These are phyloP conservation scores for Chymomyza procnemis DNA, from an alignment of 2,888 invertebrate genomes.

Conservation along the genomic window DNA sequence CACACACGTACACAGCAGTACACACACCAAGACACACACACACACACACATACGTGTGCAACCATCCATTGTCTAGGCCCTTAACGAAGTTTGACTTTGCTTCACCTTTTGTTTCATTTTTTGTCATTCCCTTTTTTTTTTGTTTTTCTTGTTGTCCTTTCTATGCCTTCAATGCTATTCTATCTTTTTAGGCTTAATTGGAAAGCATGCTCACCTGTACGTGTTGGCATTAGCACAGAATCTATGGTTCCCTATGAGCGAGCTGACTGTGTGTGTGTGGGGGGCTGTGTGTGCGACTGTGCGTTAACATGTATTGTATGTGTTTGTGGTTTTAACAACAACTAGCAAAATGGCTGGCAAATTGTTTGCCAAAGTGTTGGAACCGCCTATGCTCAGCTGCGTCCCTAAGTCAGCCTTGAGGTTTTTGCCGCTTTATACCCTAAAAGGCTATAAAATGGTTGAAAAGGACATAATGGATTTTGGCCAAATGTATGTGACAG, in stretches of 20 bases:
- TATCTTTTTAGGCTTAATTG: constrained; percentile 61
- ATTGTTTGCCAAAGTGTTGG: not conserved
- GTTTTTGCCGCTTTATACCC: not conserved
- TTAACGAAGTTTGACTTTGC: constrained; percentile 19
- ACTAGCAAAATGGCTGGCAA: constrained; percentile 28
- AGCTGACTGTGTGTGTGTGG: not conserved
- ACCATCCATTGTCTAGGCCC: constrained; percentile 36
- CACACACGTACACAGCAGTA: not conserved
- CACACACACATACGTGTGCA: not conserved
- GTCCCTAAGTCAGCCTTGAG: not conserved
- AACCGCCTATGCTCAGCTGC: not conserved
- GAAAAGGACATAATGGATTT: not conserved
- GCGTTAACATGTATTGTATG: not conserved
- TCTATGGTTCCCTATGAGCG: constrained; percentile 10
- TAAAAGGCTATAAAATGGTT: not conserved
- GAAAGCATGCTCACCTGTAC: constrained; percentile 59
- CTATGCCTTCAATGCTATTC: constrained; percentile 11
- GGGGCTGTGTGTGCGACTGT: no score
- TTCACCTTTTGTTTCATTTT: constrained; percentile 50
- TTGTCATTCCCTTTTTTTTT: constrained; percentile 20
- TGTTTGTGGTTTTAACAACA: constrained; percentile 24
- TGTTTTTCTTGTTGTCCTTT: constrained; percentile 44
- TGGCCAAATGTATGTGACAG: not conserved
- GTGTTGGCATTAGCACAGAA: constrained; percentile 51
- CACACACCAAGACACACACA: not conserved